These are phyloP conservation scores for Crocodylus rhombifer DNA, from an alignment of 2,797 vertebrate species.

Conservation along the genomic window DNA sequence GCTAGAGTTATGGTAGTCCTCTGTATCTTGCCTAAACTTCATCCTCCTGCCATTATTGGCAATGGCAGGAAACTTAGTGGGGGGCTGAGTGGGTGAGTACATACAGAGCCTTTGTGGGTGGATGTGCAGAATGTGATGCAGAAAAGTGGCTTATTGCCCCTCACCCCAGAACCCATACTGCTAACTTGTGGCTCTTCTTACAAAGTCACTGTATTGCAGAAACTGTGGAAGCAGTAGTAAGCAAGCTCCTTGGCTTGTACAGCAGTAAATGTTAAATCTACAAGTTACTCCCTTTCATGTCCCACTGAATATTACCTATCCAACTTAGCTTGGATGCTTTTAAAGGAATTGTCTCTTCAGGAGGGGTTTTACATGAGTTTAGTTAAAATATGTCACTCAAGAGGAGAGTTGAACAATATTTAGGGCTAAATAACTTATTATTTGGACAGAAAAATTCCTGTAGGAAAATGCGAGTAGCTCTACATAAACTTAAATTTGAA, in stretches of 20 bases:
- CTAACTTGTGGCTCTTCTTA: too few relatives aligned
- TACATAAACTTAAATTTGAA: neutral
- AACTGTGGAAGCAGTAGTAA: neutral
- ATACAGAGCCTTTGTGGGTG: neutral
- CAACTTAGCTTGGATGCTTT: too few relatives aligned
- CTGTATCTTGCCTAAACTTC: neutral
- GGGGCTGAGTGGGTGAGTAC: neutral
- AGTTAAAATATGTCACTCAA: too few relatives aligned
- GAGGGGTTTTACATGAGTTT: too few relatives aligned
- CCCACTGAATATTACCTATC: neutral
- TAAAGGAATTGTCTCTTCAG: too few relatives aligned
- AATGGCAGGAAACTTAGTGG: neutral
- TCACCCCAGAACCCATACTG: too few relatives aligned
- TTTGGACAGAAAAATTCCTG: too few relatives aligned
- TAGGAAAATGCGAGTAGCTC: too few relatives aligned
- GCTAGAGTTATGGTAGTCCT: too few relatives aligned
- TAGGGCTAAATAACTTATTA: too few relatives aligned
- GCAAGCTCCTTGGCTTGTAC: neutral
- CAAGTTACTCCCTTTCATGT: neutral
- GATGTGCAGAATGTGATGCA: neutral
- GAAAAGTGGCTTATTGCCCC: neutral
- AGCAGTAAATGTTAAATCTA: neutral
- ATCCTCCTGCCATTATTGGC: neutral
- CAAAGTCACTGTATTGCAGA: too few relatives aligned
- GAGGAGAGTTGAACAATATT: too few relatives aligned